These are phyloP conservation scores for Aegypius monachus DNA, from an alignment of 2,113 vertebrate species.

Conservation along the genomic window DNA sequence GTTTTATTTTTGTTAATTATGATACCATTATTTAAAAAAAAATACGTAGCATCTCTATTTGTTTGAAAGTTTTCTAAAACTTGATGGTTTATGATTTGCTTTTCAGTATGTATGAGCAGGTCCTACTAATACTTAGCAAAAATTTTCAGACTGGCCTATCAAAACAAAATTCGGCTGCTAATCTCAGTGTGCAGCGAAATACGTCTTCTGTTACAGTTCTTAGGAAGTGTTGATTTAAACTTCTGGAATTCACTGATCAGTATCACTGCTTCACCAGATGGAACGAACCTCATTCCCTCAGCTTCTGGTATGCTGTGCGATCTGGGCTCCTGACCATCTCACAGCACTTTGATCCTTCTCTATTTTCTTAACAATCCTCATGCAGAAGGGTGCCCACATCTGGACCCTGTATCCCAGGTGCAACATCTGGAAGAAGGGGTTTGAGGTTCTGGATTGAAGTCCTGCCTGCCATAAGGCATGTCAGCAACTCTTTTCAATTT, in stretches of 20 bases:
- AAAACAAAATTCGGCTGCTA: background rate
- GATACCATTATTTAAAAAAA: background rate
- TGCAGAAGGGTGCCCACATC: background rate
- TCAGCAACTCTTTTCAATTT: background rate
- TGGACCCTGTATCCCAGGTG: background rate
- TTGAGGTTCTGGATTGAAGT: background rate
- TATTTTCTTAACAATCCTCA: background rate
- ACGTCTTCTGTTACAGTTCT: background rate
- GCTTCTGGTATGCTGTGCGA: background rate
- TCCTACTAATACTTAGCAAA: background rate
- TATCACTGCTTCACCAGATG: background rate
- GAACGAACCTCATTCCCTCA: background rate
- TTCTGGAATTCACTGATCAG: background rate
- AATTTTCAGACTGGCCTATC: background rate
- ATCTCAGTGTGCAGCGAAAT: background rate
- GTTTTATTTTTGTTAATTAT: background rate
- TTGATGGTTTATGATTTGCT: background rate
- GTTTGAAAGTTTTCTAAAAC: background rate
- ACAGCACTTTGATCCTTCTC: background rate
- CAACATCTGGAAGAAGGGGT: background rate
- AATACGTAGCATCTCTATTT: background rate
- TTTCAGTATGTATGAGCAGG: background rate
- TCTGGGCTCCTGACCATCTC: background rate
- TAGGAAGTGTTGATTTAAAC: background rate
- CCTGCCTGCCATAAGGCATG: background rate